Base-by-base conservation (phyloP, 2,888 invertebrate genomes). In the Nephrocerus scutellatus region DNA sequence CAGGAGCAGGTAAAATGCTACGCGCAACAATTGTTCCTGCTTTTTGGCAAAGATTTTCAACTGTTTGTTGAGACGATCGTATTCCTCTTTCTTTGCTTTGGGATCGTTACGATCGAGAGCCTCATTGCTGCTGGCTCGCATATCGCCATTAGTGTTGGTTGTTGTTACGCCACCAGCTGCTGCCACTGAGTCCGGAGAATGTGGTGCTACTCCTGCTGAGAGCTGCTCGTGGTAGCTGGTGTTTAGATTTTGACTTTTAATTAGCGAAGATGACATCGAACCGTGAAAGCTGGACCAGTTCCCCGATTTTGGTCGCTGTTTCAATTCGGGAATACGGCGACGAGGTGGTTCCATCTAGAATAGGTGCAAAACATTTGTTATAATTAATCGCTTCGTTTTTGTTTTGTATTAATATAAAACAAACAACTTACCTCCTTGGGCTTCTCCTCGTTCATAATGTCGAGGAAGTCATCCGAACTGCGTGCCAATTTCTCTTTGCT, bases 21-120 rank as follows among this genome's bases (percentile, higher is more conserved):
- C 93, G 65, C 91, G 74, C 21, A 96, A 70, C 15, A 96, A 72
- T 60, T 92, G 89, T 58, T 96, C 93, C 63, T 97, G 96, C 66
- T 95, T 92, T 57, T 84, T 84, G 10, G 91, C 86, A 41, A 93
- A 74, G 24, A 80, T 77, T 58, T 84, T 81, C 32, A 86, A 75
- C 64, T 86, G 86, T 52, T 82, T 77, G 45, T 79, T 75, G 59
- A 80, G 76, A 60, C 79, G 88, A 62, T 82, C 91, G 63, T 81
- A 83, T 69, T 83, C 91, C 60, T 79, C 82, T 61, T 71, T 76
- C 49, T 73, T 71, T 19, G 66, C 68, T 62, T 64, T 70, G 3
- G 64, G 65, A 55, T 68, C 68, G 41, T 57, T 63, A 5, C 57
- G 48, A 46, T 62, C 60, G 8, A 62, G 50, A 8, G 63, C 58